A percentile compares a stretch with the other conserved stretches of the same genome.
Conservation (phyloP, 2,113 vertebrate species). For the Cryptomyrus ogoouensis region DNA sequence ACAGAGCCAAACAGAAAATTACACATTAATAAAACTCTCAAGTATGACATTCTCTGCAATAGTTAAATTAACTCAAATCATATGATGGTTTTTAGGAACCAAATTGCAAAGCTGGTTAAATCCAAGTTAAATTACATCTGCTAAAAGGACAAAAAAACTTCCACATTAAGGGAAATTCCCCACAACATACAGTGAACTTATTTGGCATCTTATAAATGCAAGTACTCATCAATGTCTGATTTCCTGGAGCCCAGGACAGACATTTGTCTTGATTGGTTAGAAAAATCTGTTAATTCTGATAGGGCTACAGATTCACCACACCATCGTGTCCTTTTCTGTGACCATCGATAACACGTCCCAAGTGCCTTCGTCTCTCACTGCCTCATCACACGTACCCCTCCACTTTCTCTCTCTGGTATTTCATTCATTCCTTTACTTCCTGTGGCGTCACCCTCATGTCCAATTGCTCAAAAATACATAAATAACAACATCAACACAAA, state of each 20-base stretch:
- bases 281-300: background rate
- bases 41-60: constrained; percentile 31
- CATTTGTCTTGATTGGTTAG: background rate
- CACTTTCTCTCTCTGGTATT: background rate
- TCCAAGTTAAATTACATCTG: background rate
- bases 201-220: background rate
- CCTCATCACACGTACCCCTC: constrained; percentile 8
- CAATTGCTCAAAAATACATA: constrained; percentile 38
- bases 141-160: background rate
- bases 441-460: constrained; percentile 18
- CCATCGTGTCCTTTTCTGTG: constrained; percentile 10
- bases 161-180: background rate
- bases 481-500: constrained; percentile 40
- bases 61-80: constrained; percentile 40
- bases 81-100: constrained; percentile 20
- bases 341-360: background rate
- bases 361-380: background rate
- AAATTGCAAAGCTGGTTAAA: background rate
- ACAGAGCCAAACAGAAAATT: constrained; percentile 57
- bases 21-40: constrained; percentile 46
- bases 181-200: background rate
- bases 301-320: constrained; percentile 40
- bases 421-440: constrained; percentile 1
- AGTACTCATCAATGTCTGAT: background rate
- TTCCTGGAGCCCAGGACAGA: background rate